Evolutionary conservation across 2,113 vertebrate species (phyloP).

Genomic region (Chionis minor): DNA sequence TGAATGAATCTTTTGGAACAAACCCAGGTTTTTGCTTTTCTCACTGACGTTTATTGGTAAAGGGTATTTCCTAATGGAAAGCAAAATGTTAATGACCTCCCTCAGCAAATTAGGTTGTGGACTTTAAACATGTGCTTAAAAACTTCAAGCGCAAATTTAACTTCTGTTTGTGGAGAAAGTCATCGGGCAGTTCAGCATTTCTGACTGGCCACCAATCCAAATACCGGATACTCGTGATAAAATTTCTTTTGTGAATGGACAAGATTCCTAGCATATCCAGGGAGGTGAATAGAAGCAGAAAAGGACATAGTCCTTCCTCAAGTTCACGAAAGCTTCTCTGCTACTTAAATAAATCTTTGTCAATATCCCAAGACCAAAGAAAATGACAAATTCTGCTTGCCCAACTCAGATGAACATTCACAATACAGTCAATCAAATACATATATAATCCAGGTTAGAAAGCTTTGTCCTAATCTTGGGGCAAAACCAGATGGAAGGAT

Average conservation of each 20-base stretch:
- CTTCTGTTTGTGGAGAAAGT: not conserved
- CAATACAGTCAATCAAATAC: not conserved
- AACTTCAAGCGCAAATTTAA: slow-evolving; percentile 15
- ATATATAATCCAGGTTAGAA: not conserved
- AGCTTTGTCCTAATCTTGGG: not conserved
- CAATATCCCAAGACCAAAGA: not conserved
- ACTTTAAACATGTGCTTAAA: not conserved
- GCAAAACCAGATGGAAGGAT: not conserved
- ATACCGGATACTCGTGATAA: not conserved
- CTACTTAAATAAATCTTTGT: not conserved
- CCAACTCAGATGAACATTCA: not conserved
- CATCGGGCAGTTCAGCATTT: not conserved
- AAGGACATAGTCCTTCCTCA: not conserved
- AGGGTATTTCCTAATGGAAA: slow-evolving; percentile 8
- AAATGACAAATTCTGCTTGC: not conserved
- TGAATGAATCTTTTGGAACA: slow-evolving; percentile 21
- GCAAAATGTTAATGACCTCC: not conserved
- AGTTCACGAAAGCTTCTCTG: not conserved
- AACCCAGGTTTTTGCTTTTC: not conserved
- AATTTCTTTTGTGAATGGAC: not conserved
- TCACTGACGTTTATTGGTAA: not conserved
- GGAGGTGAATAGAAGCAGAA: not conserved
- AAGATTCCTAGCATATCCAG: not conserved
- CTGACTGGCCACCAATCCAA: not conserved
- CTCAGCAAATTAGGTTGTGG: not conserved